phyloP scores from a whole-genome alignment of 53 echinoderm and acorn worm species.

The Echinarachnius parma region DNA sequence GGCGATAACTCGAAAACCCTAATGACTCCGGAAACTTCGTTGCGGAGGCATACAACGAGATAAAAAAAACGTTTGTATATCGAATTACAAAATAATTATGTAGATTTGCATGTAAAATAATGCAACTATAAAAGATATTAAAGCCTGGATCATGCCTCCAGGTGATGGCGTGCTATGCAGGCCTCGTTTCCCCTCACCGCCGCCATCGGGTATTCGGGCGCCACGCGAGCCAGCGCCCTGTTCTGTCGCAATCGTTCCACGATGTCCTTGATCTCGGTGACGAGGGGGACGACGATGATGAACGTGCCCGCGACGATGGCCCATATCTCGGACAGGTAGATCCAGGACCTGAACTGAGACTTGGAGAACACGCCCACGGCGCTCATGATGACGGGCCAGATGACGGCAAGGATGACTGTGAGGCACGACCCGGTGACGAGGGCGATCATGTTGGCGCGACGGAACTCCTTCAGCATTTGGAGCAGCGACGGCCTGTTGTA shows the following conservation, averaged over 20 bases:
- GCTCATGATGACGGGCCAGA: slow-evolving; percentile 77
- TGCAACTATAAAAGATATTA: too few species aligned
- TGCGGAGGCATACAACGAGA: too few species aligned
- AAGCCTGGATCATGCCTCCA: too few species aligned
- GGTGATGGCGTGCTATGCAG: too few species aligned
- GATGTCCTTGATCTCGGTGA: slow-evolving; percentile 69
- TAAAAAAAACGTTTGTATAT: too few species aligned
- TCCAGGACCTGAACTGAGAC: slow-evolving; percentile 69
- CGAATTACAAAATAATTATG: too few species aligned
- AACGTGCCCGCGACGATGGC: slow-evolving; percentile 73
- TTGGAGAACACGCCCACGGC: slow-evolving; percentile 48
- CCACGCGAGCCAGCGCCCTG: background rate
- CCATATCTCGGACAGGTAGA: slow-evolving; percentile 74
- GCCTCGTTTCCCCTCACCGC: too few species aligned
- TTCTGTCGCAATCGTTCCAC: slow-evolving; percentile 48
- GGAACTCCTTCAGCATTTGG: slow-evolving; percentile 75
- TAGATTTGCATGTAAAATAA: too few species aligned
- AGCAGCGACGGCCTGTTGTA: slow-evolving; percentile 79
- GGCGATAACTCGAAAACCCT: too few species aligned
- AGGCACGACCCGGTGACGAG: slow-evolving; percentile 41
- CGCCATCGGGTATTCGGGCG: background rate
- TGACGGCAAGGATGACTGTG: slow-evolving; percentile 56
- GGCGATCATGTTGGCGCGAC: slow-evolving; percentile 54
- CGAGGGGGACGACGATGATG: slow-evolving; percentile 80
- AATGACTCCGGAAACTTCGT: too few species aligned